These are phyloP conservation scores for Mythimna pallens DNA, from an alignment of 2,888 invertebrate genomes.

Conservation along the genomic window DNA sequence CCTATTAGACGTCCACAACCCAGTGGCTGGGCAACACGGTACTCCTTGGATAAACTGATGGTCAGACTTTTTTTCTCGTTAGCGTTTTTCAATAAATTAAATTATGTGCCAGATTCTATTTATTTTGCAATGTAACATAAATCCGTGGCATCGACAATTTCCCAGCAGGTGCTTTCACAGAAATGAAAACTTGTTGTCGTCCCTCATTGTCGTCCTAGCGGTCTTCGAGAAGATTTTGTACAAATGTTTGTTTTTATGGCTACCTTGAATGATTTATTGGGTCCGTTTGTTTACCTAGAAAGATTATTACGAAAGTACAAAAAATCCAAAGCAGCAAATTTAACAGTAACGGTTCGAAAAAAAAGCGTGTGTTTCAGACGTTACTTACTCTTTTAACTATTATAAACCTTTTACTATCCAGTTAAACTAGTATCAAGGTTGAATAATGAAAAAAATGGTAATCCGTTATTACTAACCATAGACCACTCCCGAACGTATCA, in stretches of 20 bases:
- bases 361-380: background rate
- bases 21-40: too few species aligned
- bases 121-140: conserved; percentile 53
- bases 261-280: conserved; percentile 1
- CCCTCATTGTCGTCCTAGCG: conserved; percentile 26
- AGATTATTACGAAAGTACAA: background rate
- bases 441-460: too few species aligned
- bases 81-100: conserved; percentile 14
- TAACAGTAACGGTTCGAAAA: background rate
- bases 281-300: background rate
- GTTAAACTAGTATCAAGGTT: background rate
- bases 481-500: background rate
- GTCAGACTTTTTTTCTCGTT: background rate
- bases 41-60: too few species aligned
- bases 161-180: conserved; percentile 54
- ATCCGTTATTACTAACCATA: background rate
- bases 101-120: conserved; percentile 12
- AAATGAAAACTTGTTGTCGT: conserved; percentile 47
- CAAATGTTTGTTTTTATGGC: conserved; percentile 18
- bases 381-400: background rate
- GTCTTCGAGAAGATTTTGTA: conserved; percentile 10
- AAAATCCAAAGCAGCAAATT: background rate
- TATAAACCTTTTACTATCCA: background rate
- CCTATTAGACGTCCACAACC: too few species aligned
- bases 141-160: conserved; percentile 53